Base-by-base conservation (phyloP, 2,797 vertebrate genomes). In the Phalloptychus januarius region DNA sequence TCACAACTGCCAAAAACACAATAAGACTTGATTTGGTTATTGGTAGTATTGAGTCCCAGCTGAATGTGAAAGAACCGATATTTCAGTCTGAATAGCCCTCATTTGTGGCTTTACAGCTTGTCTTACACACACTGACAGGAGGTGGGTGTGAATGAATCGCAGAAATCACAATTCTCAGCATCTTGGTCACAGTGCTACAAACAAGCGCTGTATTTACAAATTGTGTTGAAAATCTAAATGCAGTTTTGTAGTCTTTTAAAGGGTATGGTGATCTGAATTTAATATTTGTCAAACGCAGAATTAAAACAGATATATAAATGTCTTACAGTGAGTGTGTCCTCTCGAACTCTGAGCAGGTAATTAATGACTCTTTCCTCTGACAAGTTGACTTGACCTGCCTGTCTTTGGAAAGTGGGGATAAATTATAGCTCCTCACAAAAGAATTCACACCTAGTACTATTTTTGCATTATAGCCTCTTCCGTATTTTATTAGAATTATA, bases 31-130 rank as follows among this genome's bases (percentile, higher is more conserved):
- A 85, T 88, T 84, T 77, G 72, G 73, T 83, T 74, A 40, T 56
- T 45, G 46, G 78, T 82, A 77, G 72, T 78, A 79, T 84, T 72
- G 48, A 63, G 71, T 87, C 81, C 77, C 82, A 75, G 61, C 76
- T 78, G 79, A 83, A 85, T 74, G 50, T 77, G 65, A 87, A 84
- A 76, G 65, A 74, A 85, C 61, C 77, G 31, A 72, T 23, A 46
- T 83, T 56, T 87, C 73, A 65, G 74, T 80, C 79, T 84, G 83
- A 87, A 84, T 83, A 61, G 72, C 71, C 54, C 61, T 74, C 79
- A 90, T 85, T 86, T 79, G 87, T 85, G 72, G 79, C 84, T 83
- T 78, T 73, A 7, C 77, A 74, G 72, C 80, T 61, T 61, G 77
- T 83, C 63, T 71, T 74, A 45, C 16, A 25, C 85, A 45, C 45